These are phyloP conservation scores for Ophraella communa DNA, from an alignment of 2,888 invertebrate genomes.

Conservation along the genomic window DNA sequence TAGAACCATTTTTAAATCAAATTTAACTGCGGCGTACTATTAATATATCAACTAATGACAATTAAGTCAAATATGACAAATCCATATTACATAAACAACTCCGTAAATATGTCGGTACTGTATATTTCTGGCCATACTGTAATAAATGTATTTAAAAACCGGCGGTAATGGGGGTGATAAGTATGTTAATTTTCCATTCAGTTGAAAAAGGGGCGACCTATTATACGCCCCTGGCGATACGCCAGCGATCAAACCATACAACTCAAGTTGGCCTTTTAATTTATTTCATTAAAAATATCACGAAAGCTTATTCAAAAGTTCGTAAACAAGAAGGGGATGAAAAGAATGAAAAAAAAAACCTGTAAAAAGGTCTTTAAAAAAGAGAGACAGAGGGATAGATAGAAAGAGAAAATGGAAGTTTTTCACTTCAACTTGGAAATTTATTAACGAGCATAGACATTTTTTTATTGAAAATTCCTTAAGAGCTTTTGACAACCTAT, in stretches of 20 bases:
- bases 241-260: not conserved
- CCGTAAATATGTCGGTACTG: too few species aligned
- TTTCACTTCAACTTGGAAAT: not conserved
- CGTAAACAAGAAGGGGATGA: conserved; percentile 6
- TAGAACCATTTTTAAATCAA: too few species aligned
- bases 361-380: too few species aligned
- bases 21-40: too few species aligned
- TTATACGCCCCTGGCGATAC: not conserved
- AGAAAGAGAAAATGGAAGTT: not conserved
- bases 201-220: too few species aligned
- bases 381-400: conserved; percentile 1
- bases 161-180: too few species aligned
- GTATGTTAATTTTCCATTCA: too few species aligned
- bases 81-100: too few species aligned
- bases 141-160: too few species aligned
- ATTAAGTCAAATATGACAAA: too few species aligned
- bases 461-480: not conserved
- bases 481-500: not conserved
- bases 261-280: conserved; percentile 5
- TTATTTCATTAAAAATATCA: conserved; percentile 12
- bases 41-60: too few species aligned
- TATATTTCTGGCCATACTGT: too few species aligned
- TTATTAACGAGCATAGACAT: not conserved
- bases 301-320: conserved; percentile 4
- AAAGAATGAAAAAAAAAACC: not conserved